These are phyloP conservation scores for Hemibates koningsi DNA, from an alignment of 2,113 vertebrate species.

Conservation along the genomic window DNA sequence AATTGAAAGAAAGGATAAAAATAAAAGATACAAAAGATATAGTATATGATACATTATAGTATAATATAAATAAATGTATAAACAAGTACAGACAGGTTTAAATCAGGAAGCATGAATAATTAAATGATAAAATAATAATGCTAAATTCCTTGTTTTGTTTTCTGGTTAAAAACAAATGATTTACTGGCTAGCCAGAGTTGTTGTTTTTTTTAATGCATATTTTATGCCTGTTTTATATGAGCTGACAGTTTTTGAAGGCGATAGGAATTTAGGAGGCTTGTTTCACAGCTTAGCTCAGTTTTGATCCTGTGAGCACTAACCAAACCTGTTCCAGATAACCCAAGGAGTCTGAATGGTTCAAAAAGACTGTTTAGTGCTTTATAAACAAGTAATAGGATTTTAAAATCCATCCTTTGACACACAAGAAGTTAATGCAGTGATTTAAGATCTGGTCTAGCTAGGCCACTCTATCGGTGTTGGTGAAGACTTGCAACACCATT, in stretches of 20 bases:
- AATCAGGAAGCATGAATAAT: not conserved
- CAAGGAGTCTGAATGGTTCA: not conserved
- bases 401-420: not conserved
- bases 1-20: not conserved
- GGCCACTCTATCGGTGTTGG: not conserved
- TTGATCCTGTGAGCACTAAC: not conserved
- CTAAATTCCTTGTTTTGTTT: not conserved
- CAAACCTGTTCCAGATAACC: not conserved
- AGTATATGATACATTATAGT: not conserved
- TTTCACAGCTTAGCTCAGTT: not conserved
- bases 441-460: not conserved
- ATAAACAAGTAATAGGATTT: not conserved
- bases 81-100: rapidly evolving
- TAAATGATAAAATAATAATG: not conserved
- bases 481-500: not conserved
- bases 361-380: not conserved
- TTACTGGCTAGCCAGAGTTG: not conserved
- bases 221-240: not conserved
- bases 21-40: not conserved
- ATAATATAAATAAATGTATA: not conserved
- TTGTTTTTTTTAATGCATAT: not conserved
- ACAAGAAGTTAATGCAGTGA: not conserved
- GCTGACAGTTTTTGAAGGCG: not conserved
- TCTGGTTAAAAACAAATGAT: not conserved
- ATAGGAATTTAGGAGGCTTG: not conserved